Evolutionary conservation across 2,113 vertebrate species (phyloP).

Genomic region (Corythornis cristatus): DNA sequence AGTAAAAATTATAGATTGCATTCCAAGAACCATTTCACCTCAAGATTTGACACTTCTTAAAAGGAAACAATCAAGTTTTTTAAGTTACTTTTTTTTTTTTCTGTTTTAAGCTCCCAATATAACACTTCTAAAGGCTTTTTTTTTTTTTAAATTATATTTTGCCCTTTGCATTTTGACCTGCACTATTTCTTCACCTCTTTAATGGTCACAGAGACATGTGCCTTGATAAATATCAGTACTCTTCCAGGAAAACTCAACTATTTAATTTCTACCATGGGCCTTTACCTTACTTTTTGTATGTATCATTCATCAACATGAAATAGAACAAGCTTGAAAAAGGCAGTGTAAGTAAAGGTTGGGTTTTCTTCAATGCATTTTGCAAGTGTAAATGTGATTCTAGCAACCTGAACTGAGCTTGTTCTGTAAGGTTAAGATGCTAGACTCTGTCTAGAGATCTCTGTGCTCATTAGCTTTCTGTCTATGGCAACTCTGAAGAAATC

Average conservation of each 20-base stretch:
- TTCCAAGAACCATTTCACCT: constrained; percentile 17
- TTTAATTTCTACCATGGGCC: background rate
- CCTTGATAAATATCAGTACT: background rate
- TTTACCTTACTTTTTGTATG: background rate
- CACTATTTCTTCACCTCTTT: background rate
- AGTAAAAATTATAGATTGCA: background rate
- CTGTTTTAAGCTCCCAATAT: background rate
- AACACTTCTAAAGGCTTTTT: background rate
- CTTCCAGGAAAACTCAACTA: background rate
- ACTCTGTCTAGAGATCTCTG: background rate
- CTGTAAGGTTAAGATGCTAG: background rate
- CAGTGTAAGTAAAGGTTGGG: background rate
- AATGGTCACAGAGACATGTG: background rate
- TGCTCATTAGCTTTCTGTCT: background rate
- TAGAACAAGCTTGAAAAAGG: background rate
- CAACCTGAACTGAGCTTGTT: background rate
- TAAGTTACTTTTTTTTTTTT: background rate
- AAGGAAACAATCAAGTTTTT: background rate
- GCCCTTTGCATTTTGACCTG: background rate
- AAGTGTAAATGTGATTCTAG: background rate
- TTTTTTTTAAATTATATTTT: background rate
- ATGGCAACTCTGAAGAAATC: background rate
- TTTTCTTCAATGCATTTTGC: background rate
- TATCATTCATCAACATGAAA: background rate
- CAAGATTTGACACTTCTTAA: background rate